Base-by-base conservation (phyloP, 2,888 invertebrate genomes). In the Schizotus pectinicornis region DNA sequence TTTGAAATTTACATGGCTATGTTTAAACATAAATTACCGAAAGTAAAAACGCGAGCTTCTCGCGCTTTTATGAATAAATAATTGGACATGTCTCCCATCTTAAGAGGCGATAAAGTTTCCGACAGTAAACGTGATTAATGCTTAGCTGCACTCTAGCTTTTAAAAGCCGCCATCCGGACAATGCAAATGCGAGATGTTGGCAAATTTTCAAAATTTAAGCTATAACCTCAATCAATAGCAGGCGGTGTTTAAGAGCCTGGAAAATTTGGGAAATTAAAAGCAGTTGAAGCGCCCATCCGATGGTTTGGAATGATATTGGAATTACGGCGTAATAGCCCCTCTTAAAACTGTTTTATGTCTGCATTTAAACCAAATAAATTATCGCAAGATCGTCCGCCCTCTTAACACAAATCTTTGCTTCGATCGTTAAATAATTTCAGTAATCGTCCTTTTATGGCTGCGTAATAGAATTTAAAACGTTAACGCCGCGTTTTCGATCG, bases 1-100 rank as follows among this genome's bases (percentile, higher is more conserved):
- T 63, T 56, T 56, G 67, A 64, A 60, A 62, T 62, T 65, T 62
- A 63, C 64, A 56, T 56, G 56, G 50, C 45, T 57, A 36, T 34
- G 60, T 50, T 49, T 13, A 43, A 54, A 48, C 61, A 62, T 60
- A 63, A 63, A 64, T 67, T 59, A 56, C 35, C 48, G 56, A 14
- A 33, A 38, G 51, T 36, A 45, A 56, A 53, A 51, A 37, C 42
- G 41, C 35, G 49, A 31, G 13, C 38, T 38, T 45, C 38, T 14
- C 22, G 22, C 38, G 39, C 22, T 45, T 55, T 55, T 59, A 54
- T 59, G 55, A 55, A 59, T 59, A 59, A 59, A 59, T 56, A 59
- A 59, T 59, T 56, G 51, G 51, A 59, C 41, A 50, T 46, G 55
- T 55, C 55, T 54, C 36, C 37, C 35, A 34, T 50, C 43, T 54